Evolutionary conservation across 2,888 invertebrate genomes (phyloP), one percentile per base, ranked within the genome.

Genomic region (Melieria crassipennis): DNA sequence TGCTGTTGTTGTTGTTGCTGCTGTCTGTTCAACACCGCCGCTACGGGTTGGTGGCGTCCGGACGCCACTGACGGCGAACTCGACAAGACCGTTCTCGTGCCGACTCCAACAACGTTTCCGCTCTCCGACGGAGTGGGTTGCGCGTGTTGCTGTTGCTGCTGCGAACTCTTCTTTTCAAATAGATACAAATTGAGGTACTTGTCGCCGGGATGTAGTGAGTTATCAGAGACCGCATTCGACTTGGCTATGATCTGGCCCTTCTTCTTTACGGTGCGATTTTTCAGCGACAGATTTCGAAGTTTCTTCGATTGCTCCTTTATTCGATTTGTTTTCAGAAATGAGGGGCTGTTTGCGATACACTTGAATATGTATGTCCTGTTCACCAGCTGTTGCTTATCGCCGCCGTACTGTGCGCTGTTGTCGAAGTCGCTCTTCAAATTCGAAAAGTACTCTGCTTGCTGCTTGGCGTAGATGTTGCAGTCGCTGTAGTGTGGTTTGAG

Each of bases 291-390:
- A 75, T 87, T 87, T 66, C 85, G 81, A 72, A 87, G 76, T 76
- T 86, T 86, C 72, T 85, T 84, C 10, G 86, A 83, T 79, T 86
- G 85, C 75, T 85, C 85, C 79, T 86, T 87, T 78, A 87, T 81
- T 80, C 85, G 86, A 73, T 83, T 86, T 72, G 83, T 83, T 75
- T 83, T 85, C 70, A 87, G 78, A 76, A 86, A 86, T 76, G 86
- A 86, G 48, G 86, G 85, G 80, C 86, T 87, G 71, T 85, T 85
- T 45, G 86, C 84, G 60, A 87, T 84, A 79, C 85, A 86, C 82
- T 86, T 87, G 75, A 86, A 86, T 75, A 86, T 85, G 77, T 86
- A 86, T 50, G 85, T 85, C 76, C 86, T 85, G 75, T 85, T 84
- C 66, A 85, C 84, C 78, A 85, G 76, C 73, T 85, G 80, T 76